Conservation (phyloP, 2,113 vertebrate genomes). For the Hemiscyllium ocellatum region DNA sequence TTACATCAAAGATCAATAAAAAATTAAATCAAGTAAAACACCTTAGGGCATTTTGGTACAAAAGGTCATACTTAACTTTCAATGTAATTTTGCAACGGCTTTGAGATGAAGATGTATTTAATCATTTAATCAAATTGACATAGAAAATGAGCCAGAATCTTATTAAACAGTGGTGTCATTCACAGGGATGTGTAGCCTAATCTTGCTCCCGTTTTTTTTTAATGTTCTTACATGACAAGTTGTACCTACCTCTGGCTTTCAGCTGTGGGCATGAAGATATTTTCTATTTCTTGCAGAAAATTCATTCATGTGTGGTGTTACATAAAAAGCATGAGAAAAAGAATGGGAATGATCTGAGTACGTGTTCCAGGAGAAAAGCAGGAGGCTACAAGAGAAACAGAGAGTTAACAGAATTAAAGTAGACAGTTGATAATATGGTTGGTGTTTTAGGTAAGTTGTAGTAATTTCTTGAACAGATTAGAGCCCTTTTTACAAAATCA, state of each 20-base stretch:
- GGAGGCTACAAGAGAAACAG: background rate
- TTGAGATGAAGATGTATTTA: background rate
- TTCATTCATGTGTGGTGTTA: background rate
- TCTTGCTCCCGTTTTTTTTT: background rate
- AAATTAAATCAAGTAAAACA: background rate
- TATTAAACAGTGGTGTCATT: background rate
- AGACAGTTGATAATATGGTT: background rate
- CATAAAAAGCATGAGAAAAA: background rate
- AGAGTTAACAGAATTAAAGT: background rate
- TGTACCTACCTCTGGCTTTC: background rate
- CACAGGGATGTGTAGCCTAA: background rate
- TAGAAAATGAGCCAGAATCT: background rate
- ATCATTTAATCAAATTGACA: background rate
- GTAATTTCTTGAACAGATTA: background rate
- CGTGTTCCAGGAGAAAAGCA: background rate
- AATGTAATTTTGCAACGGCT: background rate
- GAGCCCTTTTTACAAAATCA: background rate
- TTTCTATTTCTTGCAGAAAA: background rate
- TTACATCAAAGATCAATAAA: background rate
- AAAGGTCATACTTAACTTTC: background rate
- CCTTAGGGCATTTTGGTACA: background rate
- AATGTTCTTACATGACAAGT: background rate
- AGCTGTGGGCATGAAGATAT: background rate
- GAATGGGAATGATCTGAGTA: background rate
- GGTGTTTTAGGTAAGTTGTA: background rate